Percentiles rank a stretch among this genome's conserved stretches.
Evolutionary conservation across 2,888 invertebrate genomes (phyloP).

Genomic region (Autographa gamma): DNA sequence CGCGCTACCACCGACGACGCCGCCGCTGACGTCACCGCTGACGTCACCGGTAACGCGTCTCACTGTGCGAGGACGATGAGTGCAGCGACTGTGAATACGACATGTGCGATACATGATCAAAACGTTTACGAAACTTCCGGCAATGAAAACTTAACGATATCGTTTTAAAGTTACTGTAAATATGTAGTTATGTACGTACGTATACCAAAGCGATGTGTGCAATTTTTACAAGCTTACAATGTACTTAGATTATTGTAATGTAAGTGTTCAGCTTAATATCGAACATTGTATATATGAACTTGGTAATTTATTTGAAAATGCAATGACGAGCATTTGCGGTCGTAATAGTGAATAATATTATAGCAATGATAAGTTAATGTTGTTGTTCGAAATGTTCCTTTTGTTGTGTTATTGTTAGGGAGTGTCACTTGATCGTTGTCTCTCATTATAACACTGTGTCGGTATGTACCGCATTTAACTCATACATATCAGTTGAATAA

Average conservation of each 20-base stretch:
- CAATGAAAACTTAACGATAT: constrained; percentile 82
- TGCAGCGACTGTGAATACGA: constrained; percentile 35
- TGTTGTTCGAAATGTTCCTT: constrained; percentile 48
- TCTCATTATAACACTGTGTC: constrained; percentile 10
- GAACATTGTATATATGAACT: constrained; percentile 70
- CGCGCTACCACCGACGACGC: constrained; percentile 20
- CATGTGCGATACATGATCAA: constrained; percentile 35
- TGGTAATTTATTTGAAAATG: constrained; percentile 61
- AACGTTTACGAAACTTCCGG: constrained; percentile 78
- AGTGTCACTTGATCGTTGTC: constrained; percentile 16
- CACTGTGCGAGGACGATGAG: constrained; percentile 16
- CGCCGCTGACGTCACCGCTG: neutral
- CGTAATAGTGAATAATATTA: constrained; percentile 45
- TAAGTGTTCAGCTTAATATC: constrained; percentile 74
- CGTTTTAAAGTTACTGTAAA: constrained; percentile 80
- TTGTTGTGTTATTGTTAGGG: constrained; percentile 34
- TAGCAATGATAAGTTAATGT: constrained; percentile 43
- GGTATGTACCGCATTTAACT: constrained; percentile 47
- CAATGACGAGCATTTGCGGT: constrained; percentile 53
- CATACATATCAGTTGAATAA: constrained; percentile 42
- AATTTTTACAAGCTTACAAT: constrained; percentile 88
- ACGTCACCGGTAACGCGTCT: neutral
- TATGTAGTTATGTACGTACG: constrained; percentile 87
- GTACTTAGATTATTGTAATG: constrained; percentile 76
- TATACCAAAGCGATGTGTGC: constrained; percentile 89